These are phyloP conservation scores for Actinopyga echinites DNA, from an alignment of 53 echinoderm and acorn worm genomes.

Conservation along the genomic window DNA sequence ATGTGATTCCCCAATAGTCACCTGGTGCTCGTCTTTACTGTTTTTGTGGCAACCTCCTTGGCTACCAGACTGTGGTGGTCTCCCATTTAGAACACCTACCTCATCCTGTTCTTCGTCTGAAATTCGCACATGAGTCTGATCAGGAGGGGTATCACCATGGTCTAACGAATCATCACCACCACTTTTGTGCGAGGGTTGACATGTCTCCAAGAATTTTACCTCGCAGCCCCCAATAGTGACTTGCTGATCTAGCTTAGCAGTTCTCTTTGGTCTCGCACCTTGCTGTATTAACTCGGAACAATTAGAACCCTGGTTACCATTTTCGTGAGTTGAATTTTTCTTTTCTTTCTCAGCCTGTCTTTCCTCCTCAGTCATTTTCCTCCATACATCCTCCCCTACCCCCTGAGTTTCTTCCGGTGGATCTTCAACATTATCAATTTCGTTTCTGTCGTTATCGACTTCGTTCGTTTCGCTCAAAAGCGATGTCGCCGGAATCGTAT, in stretches of 20 bases:
- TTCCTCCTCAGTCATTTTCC: too few species aligned
- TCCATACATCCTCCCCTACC: background rate
- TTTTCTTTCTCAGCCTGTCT: too few species aligned
- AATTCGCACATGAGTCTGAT: background rate
- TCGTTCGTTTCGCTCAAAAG: background rate
- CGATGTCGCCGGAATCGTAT: background rate
- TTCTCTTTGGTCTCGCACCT: constrained; percentile 21
- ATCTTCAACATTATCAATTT: background rate
- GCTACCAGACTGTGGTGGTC: too few species aligned
- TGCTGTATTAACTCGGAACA: too few species aligned
- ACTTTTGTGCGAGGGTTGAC: too few species aligned
- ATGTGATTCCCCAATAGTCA: background rate
- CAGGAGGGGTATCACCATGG: background rate
- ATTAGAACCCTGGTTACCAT: too few species aligned
- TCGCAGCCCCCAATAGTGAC: constrained; percentile 1
- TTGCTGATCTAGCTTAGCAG: background rate
- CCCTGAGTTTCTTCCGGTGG: background rate
- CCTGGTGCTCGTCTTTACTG: background rate
- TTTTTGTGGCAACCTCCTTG: background rate
- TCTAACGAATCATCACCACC: too few species aligned
- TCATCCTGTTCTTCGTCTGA: background rate
- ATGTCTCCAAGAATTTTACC: constrained; percentile 2
- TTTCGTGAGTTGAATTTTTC: background rate
- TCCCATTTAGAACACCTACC: background rate
- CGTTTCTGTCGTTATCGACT: background rate